Evolutionary conservation across 2,888 invertebrate genomes (phyloP), one percentile per base, ranked within the genome.

Genomic region (Bembecia ichneumoniformis): DNA sequence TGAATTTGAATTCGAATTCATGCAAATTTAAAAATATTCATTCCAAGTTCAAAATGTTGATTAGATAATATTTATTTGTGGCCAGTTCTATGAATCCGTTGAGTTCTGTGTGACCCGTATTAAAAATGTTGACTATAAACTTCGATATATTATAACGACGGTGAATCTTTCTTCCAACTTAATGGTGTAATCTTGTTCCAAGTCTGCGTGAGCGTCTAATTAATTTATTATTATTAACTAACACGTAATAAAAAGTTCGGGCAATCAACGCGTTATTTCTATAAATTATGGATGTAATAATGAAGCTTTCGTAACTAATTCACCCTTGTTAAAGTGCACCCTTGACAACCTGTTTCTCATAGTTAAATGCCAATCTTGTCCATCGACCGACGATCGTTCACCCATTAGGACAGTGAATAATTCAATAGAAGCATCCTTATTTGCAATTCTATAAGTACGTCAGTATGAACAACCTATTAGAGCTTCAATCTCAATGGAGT

Each of bases 361-460:
- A 66, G 59, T 53, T 60, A 76, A 75, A 77, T 74, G 71, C 64
- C 76, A 77, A 67, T 68, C 64, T 60, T 66, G 63, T 66, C 63
- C 66, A 65, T 66, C 68, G 67, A 62, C 73, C 66, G 72, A 59
- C 55, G 61, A 60, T 66, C 68, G 73, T 77, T 68, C 70, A 75
- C 68, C 67, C 74, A 75, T 75, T 78, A 70, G 62, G 66, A 66
- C 67, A 69, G 74, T 81, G 79, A 81, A 81, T 82, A 81, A 40
- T 81, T 79, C 79, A 78, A 74, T 68, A 17, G 14, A 5, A 7
- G 68, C 69, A 61, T 73, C 52, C 53, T 53, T 51, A 67, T 81
- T 77, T 77, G 77, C 79, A 80, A 78, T 81, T 78, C 80, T 80
- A 81, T 82, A 70, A 58, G 60, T 59, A 62, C 70, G 66, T 68